Evolutionary conservation across 1,140 invertebrate species (phyloP), one percentile per base, ranked within the genome.

Genomic region (Zaprionus ornatus): DNA sequence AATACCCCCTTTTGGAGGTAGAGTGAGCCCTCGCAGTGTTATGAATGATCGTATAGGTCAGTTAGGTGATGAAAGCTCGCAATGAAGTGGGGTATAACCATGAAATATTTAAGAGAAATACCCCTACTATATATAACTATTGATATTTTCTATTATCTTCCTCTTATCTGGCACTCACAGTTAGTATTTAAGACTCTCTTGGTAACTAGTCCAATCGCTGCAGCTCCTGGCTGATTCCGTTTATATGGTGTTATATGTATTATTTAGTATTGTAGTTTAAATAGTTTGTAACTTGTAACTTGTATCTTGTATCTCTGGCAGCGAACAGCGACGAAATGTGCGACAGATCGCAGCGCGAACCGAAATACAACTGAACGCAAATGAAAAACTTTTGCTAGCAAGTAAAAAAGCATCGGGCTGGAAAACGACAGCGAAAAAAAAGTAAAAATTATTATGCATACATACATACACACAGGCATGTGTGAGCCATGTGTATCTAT

Each of bases 361-460:
- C 91, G 91, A 92, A 91, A 91, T 86, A 77, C 84, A 92, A 92
- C 91, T 92, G 91, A 92, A 90, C 71, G 87, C 81, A 90, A 86
- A 87, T 92, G 87, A 91, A 92, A 91, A 92, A 80, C 82, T 80
- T 90, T 92, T 73, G 87, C 85, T 84, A 73, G 77, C 82, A 92
- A 84, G 91, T 92, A 91, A 92, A 90, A 90, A 91, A 91, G 65
- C 84, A 90, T 71, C 84, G 74, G 77, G 84, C 85, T 87, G 84
- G 84, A 87, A 87, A 87, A 90, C 85, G 71, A 78, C 87, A 69
- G 77, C 85, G 84, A 85, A 66, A 65, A 62, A 64, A 80, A 85
- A 87, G 76, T 77, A 82, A 83, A 81, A 88, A 77, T 77, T 80
- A 87, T 85, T 90, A 90, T 88, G 85, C 83, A 88, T 84, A 81